A percentile compares a stretch with the other conserved stretches of the same genome.
phyloP scores from a whole-genome alignment of 1,140 invertebrate genomes.

The Melipona quadrifasciata region DNA sequence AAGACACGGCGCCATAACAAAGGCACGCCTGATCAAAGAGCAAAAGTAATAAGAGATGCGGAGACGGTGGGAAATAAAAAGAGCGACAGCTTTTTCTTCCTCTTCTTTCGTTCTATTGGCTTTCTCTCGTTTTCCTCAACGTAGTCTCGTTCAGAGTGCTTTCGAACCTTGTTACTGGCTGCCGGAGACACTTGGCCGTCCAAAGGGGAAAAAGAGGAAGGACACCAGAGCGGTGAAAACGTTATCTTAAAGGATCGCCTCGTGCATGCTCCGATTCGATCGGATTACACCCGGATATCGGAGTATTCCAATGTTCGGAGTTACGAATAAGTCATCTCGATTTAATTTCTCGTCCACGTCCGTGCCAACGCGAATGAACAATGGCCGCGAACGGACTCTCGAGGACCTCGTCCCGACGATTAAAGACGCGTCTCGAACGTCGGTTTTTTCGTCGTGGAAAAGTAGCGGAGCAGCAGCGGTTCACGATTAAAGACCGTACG shows the following conservation, averaged over 20 bases:
- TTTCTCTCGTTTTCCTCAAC: slow-evolving; percentile 24
- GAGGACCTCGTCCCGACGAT: not conserved
- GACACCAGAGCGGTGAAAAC: not conserved
- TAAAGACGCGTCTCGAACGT: no score
- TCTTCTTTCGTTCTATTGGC: slow-evolving; percentile 1
- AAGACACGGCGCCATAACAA: slow-evolving; percentile 11
- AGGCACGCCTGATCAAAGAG: slow-evolving; percentile 45
- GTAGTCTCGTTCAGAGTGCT: slow-evolving; percentile 24
- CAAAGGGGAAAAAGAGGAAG: not conserved
- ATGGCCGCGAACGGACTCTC: not conserved
- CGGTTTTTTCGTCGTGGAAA: not conserved
- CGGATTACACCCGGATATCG: not conserved
- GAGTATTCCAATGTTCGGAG: no score
- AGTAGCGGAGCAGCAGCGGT: no score
- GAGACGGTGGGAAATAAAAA: slow-evolving; percentile 13
- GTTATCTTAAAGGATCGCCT: not conserved
- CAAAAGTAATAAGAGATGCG: slow-evolving; percentile 40
- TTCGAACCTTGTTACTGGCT: slow-evolving; percentile 27
- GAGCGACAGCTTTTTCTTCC: no score
- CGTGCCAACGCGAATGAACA: no score
- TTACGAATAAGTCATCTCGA: not conserved
- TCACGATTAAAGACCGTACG: not conserved
- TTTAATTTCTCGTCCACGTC: not conserved
- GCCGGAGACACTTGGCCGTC: not conserved
- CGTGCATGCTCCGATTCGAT: not conserved